Evolutionary conservation across 2,113 vertebrate species (phyloP).

Genomic region (Pelmatolapia mariae): DNA sequence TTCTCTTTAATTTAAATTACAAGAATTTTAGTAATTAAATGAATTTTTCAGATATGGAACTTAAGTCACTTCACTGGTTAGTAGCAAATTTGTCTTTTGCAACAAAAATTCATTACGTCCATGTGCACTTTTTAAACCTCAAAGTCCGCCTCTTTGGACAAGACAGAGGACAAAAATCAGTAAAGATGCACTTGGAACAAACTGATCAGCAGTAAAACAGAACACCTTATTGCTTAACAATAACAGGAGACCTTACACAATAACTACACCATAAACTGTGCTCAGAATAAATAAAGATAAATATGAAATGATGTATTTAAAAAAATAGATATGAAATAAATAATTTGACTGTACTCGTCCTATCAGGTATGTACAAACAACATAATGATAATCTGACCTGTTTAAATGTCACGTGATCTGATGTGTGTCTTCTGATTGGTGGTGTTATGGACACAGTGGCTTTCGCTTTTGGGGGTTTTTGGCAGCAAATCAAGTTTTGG

Average conservation of each 20-base stretch:
- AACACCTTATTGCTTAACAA: background rate
- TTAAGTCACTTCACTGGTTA: background rate
- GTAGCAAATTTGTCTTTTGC: background rate
- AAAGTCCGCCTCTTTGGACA: background rate
- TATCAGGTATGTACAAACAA: background rate
- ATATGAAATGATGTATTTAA: background rate
- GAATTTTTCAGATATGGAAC: background rate
- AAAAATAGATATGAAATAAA: background rate
- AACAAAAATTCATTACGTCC: background rate
- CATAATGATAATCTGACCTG: background rate
- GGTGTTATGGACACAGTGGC: background rate
- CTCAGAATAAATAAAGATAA: background rate
- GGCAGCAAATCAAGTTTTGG: background rate
- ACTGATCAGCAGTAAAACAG: background rate
- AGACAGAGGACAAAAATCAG: background rate
- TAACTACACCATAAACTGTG: background rate
- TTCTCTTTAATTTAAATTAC: background rate
- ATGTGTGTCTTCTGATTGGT: background rate
- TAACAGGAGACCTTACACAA: background rate
- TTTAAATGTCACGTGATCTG: background rate
- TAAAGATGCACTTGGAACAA: background rate
- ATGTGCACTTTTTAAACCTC: background rate
- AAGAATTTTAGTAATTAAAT: background rate
- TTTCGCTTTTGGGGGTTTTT: accelerated
- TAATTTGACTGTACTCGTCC: background rate